Conservation (phyloP, 2,797 vertebrate species). For the Gouania willdenowi region DNA sequence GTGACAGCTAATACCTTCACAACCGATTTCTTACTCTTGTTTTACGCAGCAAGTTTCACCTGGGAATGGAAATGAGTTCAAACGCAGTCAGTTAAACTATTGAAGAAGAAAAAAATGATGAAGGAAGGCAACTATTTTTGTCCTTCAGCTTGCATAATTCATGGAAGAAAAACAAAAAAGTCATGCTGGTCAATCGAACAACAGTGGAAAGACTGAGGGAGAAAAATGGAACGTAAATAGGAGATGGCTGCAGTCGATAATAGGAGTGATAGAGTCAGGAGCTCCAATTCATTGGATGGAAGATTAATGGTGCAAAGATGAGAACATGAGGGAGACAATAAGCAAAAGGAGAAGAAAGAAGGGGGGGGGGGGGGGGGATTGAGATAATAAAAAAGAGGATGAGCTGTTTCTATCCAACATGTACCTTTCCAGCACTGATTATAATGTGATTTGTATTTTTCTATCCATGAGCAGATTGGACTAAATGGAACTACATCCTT, state of each 20-base stretch:
- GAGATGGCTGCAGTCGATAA: conserved; percentile 61
- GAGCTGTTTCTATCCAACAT: conserved; percentile 11
- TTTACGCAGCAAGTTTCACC: conserved; percentile 47
- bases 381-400: conserved; percentile 11
- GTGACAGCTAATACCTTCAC: conserved; percentile 22
- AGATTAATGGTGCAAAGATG: conserved; percentile 66
- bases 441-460: too few species aligned
- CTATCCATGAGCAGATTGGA: too few species aligned
- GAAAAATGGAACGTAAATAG: conserved; percentile 67
- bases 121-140: conserved; percentile 57
- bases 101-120: conserved; percentile 52
- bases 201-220: conserved; percentile 42
- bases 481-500: too few species aligned
- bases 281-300: conserved; percentile 63
- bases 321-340: conserved; percentile 42
- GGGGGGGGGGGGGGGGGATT: not conserved
- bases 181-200: conserved; percentile 61
- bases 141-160: conserved; percentile 62
- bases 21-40: conserved; percentile 32
- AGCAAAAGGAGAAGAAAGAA: conserved; percentile 1
- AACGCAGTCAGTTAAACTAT: conserved; percentile 44
- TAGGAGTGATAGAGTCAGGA: conserved; percentile 64
- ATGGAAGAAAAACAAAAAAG: conserved; percentile 61
- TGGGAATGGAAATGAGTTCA: conserved; percentile 40
- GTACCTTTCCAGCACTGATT: conserved; percentile 1